Conservation (phyloP, 2,888 invertebrate species). For the Orthosia incerta region DNA sequence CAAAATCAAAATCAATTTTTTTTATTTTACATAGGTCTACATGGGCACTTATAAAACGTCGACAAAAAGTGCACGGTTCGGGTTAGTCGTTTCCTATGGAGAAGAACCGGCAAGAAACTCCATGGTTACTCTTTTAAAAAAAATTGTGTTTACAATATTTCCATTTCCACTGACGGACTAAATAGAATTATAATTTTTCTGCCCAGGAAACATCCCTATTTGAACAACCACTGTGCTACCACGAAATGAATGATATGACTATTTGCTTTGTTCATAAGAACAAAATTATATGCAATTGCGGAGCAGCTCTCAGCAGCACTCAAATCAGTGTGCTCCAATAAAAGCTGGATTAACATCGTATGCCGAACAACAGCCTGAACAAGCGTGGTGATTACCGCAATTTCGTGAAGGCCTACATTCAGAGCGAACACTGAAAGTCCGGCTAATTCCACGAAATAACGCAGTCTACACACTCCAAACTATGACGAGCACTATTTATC, state of each 20-base stretch:
- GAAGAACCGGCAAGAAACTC: too few relatives aligned
- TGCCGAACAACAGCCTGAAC: conserved; percentile 29
- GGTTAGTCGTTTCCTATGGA: too few relatives aligned
- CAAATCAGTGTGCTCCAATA: conserved; percentile 37
- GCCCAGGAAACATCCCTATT: background rate
- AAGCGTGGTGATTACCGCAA: conserved; percentile 36
- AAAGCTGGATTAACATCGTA: conserved; percentile 41
- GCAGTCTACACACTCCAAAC: conserved; percentile 11
- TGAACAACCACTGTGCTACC: background rate
- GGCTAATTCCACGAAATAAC: conserved; percentile 45
- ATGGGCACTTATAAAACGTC: too few relatives aligned
- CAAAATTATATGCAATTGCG: conserved; percentile 2
- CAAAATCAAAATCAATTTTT: too few relatives aligned
- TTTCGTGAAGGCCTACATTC: conserved; percentile 38
- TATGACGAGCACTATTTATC: conserved; percentile 41
- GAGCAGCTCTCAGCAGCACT: conserved; percentile 12
- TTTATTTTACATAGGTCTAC: too few relatives aligned
- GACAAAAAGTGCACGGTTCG: too few relatives aligned
- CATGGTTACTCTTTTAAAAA: too few relatives aligned
- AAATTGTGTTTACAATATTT: too few relatives aligned
- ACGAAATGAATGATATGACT: background rate
- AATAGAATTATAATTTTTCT: too few relatives aligned
- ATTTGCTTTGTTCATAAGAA: background rate
- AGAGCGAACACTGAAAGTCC: conserved; percentile 19
- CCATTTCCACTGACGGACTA: too few relatives aligned